phyloP scores from a whole-genome alignment of 2,113 vertebrate species.

The Rafetus swinhoei region DNA sequence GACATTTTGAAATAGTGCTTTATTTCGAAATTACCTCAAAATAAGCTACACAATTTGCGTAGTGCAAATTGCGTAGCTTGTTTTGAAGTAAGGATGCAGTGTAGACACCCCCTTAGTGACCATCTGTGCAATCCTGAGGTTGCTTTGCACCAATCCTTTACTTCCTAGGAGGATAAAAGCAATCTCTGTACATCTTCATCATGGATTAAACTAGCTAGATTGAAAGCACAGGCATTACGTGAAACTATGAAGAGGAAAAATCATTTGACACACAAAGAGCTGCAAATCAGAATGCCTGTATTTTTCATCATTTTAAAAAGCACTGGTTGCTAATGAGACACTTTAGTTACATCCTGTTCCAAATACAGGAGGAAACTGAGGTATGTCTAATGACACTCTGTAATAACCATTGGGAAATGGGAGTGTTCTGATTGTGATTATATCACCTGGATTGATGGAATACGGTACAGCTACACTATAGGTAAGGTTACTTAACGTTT shows the following conservation, averaged over 20 bases:
- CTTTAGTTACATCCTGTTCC: background rate
- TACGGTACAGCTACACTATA: background rate
- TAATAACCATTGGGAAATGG: background rate
- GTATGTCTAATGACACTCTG: slow-evolving; percentile 10
- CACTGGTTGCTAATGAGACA: background rate
- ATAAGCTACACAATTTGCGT: no score
- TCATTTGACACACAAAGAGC: background rate
- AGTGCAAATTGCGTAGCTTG: no score
- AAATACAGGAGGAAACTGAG: slow-evolving; percentile 3
- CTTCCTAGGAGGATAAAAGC: background rate
- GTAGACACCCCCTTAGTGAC: no score
- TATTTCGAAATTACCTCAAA: no score
- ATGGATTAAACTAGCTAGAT: background rate
- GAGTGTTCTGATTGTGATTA: slow-evolving; percentile 28
- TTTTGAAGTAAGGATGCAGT: no score
- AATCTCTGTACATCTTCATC: background rate
- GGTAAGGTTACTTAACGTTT: background rate
- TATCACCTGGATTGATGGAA: slow-evolving; percentile 30
- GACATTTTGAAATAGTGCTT: no score
- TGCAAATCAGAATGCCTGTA: background rate
- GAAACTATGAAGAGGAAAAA: slow-evolving; percentile 2
- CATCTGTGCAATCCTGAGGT: background rate
- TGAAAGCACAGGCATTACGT: slow-evolving; percentile 27
- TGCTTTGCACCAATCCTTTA: background rate
- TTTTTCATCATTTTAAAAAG: background rate